A percentile compares a stretch with the other conserved stretches of the same genome.
These are phyloP conservation scores for Drosophila aff. DNA, from an alignment of 1,140 invertebrate genomes.

Conservation along the genomic window DNA sequence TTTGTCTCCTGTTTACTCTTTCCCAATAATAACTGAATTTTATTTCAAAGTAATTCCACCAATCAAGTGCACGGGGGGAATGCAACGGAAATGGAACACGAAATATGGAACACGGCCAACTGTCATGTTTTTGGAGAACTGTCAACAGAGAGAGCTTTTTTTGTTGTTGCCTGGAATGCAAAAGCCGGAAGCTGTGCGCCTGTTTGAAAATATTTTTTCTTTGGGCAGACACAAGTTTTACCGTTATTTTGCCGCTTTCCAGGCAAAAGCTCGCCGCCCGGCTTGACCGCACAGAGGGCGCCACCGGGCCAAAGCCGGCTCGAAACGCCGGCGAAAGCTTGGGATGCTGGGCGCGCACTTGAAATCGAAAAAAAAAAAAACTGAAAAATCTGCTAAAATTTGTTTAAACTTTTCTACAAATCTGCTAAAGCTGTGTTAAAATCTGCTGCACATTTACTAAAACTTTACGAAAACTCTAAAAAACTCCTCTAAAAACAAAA, in stretches of 20 bases:
- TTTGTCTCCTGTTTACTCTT: neutral
- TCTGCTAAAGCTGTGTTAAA: neutral
- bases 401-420: neutral
- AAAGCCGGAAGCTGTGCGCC: conserved; percentile 60
- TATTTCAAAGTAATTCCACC: neutral
- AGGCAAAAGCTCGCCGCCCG: conserved; percentile 14
- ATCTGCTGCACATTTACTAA: too few species aligned
- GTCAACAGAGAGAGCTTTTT: conserved; percentile 45
- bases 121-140: conserved; percentile 49
- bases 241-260: conserved; percentile 21
- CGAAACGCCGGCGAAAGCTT: conserved; percentile 19
- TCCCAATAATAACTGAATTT: neutral
- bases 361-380: conserved; percentile 1
- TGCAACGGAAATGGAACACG: conserved; percentile 56
- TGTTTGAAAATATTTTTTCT: neutral
- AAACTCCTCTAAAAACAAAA: neutral
- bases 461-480: too few species aligned
- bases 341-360: conserved; percentile 52
- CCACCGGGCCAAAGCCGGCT: conserved; percentile 8
- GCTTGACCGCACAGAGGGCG: conserved; percentile 32
- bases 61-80: conserved; percentile 16
- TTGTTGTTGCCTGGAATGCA: conserved; percentile 25
- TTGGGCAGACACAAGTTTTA: neutral
- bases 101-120: conserved; percentile 42
- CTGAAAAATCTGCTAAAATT: too few species aligned